phyloP scores from a whole-genome alignment of 1,140 invertebrate species.

The Asbolus verrucosus region DNA sequence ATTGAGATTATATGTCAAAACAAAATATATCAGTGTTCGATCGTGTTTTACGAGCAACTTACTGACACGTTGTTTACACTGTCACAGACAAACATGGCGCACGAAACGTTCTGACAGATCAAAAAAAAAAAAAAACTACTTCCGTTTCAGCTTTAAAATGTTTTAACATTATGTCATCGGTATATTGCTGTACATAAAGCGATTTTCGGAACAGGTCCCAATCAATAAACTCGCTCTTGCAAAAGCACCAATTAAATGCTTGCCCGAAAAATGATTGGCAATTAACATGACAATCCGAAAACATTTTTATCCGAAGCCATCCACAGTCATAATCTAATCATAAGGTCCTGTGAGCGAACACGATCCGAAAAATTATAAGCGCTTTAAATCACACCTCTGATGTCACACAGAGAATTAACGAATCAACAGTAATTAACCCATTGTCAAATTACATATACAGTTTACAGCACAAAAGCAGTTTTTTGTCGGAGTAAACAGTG shows the following conservation, averaged over 20 bases:
- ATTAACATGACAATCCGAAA: constrained; percentile 42
- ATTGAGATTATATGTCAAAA: constrained; percentile 52
- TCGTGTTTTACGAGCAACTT: constrained; percentile 51
- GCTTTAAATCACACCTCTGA: constrained; percentile 31
- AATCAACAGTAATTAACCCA: constrained; percentile 31
- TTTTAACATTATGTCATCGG: constrained; percentile 26
- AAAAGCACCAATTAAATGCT: constrained; percentile 40
- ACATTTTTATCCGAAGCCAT: constrained; percentile 39
- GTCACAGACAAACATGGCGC: constrained; percentile 48
- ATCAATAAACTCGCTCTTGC: constrained; percentile 24
- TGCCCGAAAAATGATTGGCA: constrained; percentile 36
- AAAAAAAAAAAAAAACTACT: constrained; percentile 46
- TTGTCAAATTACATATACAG: not conserved
- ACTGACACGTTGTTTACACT: constrained; percentile 52
- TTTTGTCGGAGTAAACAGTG: too few relatives aligned
- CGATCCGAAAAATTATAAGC: constrained; percentile 37
- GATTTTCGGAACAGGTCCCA: constrained; percentile 31
- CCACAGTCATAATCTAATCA: constrained; percentile 32
- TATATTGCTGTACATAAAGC: constrained; percentile 35
- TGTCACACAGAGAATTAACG: constrained; percentile 32
- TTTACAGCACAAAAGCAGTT: not conserved
- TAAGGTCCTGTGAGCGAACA: constrained; percentile 36
- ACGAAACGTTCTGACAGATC: constrained; percentile 41
- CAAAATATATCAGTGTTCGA: constrained; percentile 53
- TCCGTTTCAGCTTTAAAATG: constrained; percentile 16